Percentiles rank a stretch among this genome's conserved stretches.
Conservation (phyloP, 92 coral and sea anemone species). For the Bergia puertoricense region DNA sequence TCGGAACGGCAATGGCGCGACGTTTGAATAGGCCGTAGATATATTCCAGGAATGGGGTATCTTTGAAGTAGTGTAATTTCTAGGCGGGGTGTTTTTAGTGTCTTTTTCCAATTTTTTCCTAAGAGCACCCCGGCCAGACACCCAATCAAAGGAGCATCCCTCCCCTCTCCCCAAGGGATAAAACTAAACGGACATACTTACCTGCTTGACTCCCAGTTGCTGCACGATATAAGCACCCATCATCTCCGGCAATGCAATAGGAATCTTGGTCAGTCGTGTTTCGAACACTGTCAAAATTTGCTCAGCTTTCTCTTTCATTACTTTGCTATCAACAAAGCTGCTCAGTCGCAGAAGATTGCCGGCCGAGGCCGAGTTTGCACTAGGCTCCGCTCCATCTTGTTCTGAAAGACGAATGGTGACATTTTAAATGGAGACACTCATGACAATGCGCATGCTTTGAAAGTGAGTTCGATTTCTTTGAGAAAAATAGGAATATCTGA, state of each 20-base stretch:
- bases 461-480: neutral
- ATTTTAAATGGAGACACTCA: neutral
- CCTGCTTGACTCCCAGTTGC: slow-evolving; percentile 81
- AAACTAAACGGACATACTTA: slow-evolving; percentile 29
- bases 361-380: slow-evolving; percentile 86
- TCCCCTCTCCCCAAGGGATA: too few species aligned
- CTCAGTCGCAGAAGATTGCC: slow-evolving; percentile 77
- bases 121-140: too few species aligned
- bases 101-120: too few species aligned
- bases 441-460: neutral
- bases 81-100: too few species aligned
- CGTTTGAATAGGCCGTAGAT: too few species aligned
- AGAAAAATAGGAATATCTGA: too few species aligned
- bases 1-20: too few species aligned
- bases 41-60: too few species aligned
- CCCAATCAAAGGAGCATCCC: too few species aligned
- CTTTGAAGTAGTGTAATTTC: too few species aligned
- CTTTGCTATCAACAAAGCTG: slow-evolving; percentile 73
- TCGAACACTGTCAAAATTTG: slow-evolving; percentile 79
- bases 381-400: slow-evolving; percentile 99
- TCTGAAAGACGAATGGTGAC: slow-evolving; percentile 54
- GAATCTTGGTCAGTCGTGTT: slow-evolving; percentile 78
- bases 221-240: slow-evolving; percentile 74
- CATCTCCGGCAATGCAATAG: slow-evolving; percentile 89
- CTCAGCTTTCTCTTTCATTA: slow-evolving; percentile 74